Evolutionary conservation across 1,140 invertebrate genomes (phyloP), one percentile per base, ranked within the genome.

Genomic region (Stenopsyche tienmushanensis): DNA sequence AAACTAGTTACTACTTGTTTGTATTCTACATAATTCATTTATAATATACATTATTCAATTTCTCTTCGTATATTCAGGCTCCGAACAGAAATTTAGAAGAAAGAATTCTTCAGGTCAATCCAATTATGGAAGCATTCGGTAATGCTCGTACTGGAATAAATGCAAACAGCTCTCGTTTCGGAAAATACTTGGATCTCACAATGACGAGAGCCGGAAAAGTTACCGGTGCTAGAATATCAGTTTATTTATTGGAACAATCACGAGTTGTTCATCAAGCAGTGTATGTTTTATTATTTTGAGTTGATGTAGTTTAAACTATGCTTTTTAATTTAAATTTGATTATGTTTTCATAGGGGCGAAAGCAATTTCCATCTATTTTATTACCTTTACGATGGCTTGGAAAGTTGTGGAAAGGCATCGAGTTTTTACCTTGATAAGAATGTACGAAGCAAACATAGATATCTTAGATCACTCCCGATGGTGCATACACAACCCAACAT

Each of bases 341-440:
- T 24, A 62, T 69, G 70, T 47, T 64, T 54, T 82, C 83, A 10
- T 77, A 92, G 90, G 49, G 86, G 86, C 17, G 91, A 94, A 75
- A 83, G 87, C 71, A 94, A 92, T 79, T 94, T 93, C 72, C 91
- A 94, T 72, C 85, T 93, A 47, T 92, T 94, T 73, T 93, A 93
- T 76, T 94, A 93, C 68, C 80, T 94, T 26, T 90, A 91, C 73
- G 90, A 92, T 72, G 91, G 91, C 0, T 74, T 93, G 34, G 85
- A 88, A 62, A 84, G 83, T 17, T 85, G 86, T 70, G 80, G 84
- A 62, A 80, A 83, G n/a, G 77, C 86, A 69, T 76, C 82, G 53
- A 83, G 88, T 68, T 90, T 86, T 72, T 83, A 86, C 71, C 75
- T 90, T 39, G 84, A 88, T 68, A 77, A 76, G 21, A 78, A 80